Conservation (phyloP, 1,140 invertebrate species). For the Meloidogyne exigua region DNA sequence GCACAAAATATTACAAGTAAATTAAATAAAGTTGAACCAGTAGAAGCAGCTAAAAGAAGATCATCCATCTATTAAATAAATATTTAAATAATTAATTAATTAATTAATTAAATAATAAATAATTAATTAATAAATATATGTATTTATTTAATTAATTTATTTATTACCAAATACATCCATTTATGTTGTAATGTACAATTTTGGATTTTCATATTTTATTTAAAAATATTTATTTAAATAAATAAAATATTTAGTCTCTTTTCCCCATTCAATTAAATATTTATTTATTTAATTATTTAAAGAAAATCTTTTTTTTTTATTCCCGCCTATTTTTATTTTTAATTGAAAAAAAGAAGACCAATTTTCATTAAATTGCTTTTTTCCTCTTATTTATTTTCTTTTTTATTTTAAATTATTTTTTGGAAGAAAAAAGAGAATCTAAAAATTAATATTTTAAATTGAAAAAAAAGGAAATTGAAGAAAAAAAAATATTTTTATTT, state of each 20-base stretch:
- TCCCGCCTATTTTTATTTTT: not conserved
- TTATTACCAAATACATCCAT: not conserved
- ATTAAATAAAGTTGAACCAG: constrained; percentile 62
- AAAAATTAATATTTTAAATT: constrained; percentile 1
- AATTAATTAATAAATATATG: not conserved
- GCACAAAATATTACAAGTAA: constrained; percentile 63
- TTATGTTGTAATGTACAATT: constrained; percentile 2
- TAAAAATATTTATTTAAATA: not conserved
- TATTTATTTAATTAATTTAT: not conserved
- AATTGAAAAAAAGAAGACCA: not conserved
- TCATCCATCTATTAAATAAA: constrained; percentile 51
- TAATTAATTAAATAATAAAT: constrained; percentile 17
- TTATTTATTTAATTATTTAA: not conserved
- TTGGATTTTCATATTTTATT: not conserved
- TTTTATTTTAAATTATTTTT: not conserved
- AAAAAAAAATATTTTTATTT: too few relatives aligned
- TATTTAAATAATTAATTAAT: too few relatives aligned
- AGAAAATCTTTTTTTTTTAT: not conserved
- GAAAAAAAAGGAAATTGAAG: not conserved
- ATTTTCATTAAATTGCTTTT: not conserved
- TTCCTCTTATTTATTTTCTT: not conserved
- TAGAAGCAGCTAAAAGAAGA: constrained; percentile 56
- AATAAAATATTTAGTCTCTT: not conserved
- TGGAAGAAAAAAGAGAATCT: not conserved
- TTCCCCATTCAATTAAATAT: not conserved